Conservation (phyloP, 92 coral and sea anemone species). For the Phymanthus crucifer region DNA sequence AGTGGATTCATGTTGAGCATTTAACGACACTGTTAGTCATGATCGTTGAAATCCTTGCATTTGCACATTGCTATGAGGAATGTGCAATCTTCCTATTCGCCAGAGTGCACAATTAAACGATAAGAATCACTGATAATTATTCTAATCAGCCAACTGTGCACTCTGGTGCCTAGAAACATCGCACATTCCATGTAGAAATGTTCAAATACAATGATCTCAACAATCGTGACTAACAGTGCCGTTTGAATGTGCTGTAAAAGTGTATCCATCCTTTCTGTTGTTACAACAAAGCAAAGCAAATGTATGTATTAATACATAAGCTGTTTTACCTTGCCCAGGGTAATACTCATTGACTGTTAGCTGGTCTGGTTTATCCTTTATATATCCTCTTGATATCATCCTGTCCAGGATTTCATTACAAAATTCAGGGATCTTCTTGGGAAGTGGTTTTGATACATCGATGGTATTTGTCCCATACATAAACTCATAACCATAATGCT, state of each 20-base stretch:
- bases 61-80: no score
- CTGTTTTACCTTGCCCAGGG: slow-evolving; percentile 90
- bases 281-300: not conserved
- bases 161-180: no score
- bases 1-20: no score
- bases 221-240: no score
- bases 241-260: not conserved
- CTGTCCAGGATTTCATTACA: slow-evolving; percentile 62
- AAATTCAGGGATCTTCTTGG: slow-evolving; percentile 80
- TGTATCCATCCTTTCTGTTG: not conserved
- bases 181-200: no score
- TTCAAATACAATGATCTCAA: no score
- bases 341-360: slow-evolving; percentile 88
- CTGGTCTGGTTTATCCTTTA: slow-evolving; percentile 81
- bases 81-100: no score
- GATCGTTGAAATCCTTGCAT: no score
- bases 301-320: not conserved
- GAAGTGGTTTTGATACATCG: slow-evolving; percentile 74
- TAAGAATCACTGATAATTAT: no score
- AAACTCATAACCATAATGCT: slow-evolving; percentile 96
- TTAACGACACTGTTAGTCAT: no score
- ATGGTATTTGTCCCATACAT: slow-evolving; percentile 85
- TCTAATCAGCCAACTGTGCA: no score
- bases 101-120: no score
- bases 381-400: slow-evolving; percentile 58